Evolutionary conservation across 2,113 vertebrate genomes (phyloP), one percentile per base, ranked within the genome.

Genomic region (Octodon degus): DNA sequence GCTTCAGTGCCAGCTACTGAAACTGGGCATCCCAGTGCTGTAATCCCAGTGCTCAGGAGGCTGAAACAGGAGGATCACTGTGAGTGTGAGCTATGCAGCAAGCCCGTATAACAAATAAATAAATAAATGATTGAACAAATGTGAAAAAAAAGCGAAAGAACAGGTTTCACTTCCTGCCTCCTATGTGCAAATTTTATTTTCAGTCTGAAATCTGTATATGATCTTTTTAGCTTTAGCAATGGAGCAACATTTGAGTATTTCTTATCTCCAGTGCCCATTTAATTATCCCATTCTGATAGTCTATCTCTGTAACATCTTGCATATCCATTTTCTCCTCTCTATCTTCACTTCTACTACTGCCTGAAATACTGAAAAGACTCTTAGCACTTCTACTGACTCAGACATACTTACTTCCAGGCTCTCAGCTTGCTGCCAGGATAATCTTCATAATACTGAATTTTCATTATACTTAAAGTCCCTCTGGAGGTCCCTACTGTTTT

Each of bases 121-220:
- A 19, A 14, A 3, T 55, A 13, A 58, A 58, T 58, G 4, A 55
- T 55, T 55, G 16, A 55, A 55, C 53, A 55, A 55, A 16, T 55
- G 11, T 55, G 12, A 58, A 58, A 58, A 70, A 91, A 92, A 34
- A 86, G 43, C 76, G 32, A 79, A 50, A 34, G 50, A 55, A 17
- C 17, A 79, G 43, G 30, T 32, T 27, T 77, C 43, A 77, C 12
- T 77, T 47, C 40, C 40, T 77, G 43, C 27, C 43, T 32, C 76
- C 27, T 16, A 50, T 32, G 43, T 50, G 5, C 17, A 82, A 86
- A 83, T 40, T 40, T 50, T 63, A 47, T 43, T 90, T 94, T 82
- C 67, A 92, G 60, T 77, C 53, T 47, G 58, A 40, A 93, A 87
- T 91, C 40, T 89, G 25, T 80, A 80, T 62, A 93, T 89, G 25